Evolutionary conservation across 2,797 vertebrate genomes (phyloP), one percentile per base, ranked within the genome.

Genomic region (Balearica regulorum): DNA sequence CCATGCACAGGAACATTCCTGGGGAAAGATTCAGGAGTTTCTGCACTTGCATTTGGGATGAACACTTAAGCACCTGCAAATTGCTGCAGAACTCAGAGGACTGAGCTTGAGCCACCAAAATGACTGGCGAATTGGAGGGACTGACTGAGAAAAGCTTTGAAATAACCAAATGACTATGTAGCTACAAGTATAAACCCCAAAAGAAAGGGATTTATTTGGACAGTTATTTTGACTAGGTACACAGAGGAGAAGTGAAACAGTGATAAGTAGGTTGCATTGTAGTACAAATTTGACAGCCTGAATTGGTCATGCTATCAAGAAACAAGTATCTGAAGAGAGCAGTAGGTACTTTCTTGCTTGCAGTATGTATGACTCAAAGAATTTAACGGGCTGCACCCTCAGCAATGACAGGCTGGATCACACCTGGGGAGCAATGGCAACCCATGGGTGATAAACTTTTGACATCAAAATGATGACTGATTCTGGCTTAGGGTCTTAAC

Each of bases 1-100:
- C 57, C 92, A 96, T 16, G 98, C 98, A 28, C 98, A 99, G 96
- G 98, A 98, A 87, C 97, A 99, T 77, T 96, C 98, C 90, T 99
- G 98, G 98, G 94, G 94, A 76, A 98, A 98, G 95, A 98, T 98
- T 48, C 97, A 98, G 80, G 96, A 97, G 17, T 99, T 99, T 94
- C 95, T 99, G 54, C 95, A 62, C 72, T 97, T 97, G 61, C 96
- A 97, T 75, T 94, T 98, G 91, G 94, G 86, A 75, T 97, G 86
- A 97, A 77, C 39, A 16, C 18, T 48, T 66, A 43, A 43, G 33
- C 75, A 91, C 46, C 41, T 83, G 53, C 35, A 57, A 80, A 49
- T 31, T 82, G 60, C 48, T 79, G 75, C 87, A 92, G 78, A 89
- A 64, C 57, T 72, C 83, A 79, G 76, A 83, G 86, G 57, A 85